phyloP scores from a whole-genome alignment of 2,888 invertebrate species.

The Hypolimnas misippus region DNA sequence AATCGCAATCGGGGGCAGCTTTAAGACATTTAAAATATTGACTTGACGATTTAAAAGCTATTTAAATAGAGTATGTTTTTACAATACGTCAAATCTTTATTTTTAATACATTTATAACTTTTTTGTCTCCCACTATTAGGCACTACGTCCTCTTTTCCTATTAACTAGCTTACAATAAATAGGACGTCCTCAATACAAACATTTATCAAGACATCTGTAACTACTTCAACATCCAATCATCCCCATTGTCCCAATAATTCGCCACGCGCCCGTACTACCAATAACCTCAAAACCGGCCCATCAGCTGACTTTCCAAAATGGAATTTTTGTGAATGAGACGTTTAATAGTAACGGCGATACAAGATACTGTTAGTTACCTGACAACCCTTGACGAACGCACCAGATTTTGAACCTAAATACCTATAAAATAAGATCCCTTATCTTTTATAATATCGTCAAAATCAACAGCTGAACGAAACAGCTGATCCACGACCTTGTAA shows the following conservation, averaged over 20 bases:
- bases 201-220: too few species aligned
- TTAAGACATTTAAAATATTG: too few species aligned
- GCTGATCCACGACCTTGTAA: constrained; percentile 38
- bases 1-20: too few species aligned
- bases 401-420: constrained; percentile 5
- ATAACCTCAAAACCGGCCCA: constrained; percentile 28
- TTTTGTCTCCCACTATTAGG: too few species aligned
- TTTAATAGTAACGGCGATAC: constrained; percentile 36
- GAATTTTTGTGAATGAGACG: constrained; percentile 45
- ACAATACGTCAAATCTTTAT: too few species aligned
- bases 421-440: background rate
- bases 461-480: constrained; percentile 24
- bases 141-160: too few species aligned
- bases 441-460: background rate
- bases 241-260: constrained; percentile 33
- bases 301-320: constrained; percentile 46
- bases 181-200: background rate
- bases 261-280: constrained; percentile 34
- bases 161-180: too few species aligned
- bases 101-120: too few species aligned
- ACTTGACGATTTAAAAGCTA: too few species aligned
- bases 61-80: too few species aligned
- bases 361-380: constrained; percentile 23
- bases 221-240: background rate
- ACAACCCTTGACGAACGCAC: background rate